phyloP scores from a whole-genome alignment of 2,888 invertebrate genomes.

The Torymus aiolomorphi region DNA sequence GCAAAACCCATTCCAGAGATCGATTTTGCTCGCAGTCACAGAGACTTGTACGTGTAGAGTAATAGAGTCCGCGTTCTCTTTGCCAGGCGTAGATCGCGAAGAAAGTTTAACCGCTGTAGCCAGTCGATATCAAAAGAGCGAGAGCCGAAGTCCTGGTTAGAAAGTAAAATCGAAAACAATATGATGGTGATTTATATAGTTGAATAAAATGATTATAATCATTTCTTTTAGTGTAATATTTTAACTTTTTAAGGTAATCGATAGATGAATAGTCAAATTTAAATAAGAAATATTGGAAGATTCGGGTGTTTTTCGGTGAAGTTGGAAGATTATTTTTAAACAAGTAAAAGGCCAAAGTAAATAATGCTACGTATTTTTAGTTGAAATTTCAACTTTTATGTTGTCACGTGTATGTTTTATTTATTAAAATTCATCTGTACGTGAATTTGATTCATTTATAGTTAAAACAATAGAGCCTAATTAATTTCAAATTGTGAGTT shows the following conservation, averaged over 20 bases:
- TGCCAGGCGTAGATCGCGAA: neutral
- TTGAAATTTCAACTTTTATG: no score
- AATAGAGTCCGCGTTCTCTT: constrained; percentile 8
- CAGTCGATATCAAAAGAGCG: constrained; percentile 26
- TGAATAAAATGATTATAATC: neutral
- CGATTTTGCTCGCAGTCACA: constrained; percentile 20
- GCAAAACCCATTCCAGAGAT: constrained; percentile 34
- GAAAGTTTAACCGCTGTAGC: constrained; percentile 18
- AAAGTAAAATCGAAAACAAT: constrained; percentile 39
- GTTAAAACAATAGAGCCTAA: no score
- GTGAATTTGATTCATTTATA: no score
- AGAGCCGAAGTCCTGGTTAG: constrained; percentile 10
- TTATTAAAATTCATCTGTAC: no score
- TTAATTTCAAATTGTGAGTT: no score
- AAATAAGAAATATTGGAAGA: no score
- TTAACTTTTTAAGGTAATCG: neutral
- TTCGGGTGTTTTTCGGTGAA: no score
- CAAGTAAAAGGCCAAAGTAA: no score
- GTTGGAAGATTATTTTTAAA: no score
- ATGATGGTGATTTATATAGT: neutral
- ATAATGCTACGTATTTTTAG: no score
- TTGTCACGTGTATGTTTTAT: no score
- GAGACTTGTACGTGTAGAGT: neutral
- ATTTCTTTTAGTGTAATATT: neutral
- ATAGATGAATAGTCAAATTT: no score